phyloP scores from a whole-genome alignment of 2,888 invertebrate species.

The Hirtodrosophila confusa region DNA sequence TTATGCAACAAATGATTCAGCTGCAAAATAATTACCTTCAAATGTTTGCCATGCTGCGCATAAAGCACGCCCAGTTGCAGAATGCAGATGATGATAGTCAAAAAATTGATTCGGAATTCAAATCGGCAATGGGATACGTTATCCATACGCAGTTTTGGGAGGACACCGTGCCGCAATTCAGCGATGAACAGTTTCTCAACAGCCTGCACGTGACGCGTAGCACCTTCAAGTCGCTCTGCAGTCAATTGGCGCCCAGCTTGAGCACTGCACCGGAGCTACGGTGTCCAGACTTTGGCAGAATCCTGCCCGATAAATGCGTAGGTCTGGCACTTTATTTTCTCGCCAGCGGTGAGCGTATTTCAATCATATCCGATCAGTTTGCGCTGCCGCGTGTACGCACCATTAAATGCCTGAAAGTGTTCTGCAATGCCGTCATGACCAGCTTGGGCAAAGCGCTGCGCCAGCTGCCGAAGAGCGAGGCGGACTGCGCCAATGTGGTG shows the following conservation, averaged over 20 bases:
- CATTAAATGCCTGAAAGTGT: conserved; percentile 78
- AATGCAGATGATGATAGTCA: background rate
- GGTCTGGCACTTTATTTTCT: conserved; percentile 80
- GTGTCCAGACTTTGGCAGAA: conserved; percentile 5
- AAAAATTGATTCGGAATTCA: background rate
- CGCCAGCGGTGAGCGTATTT: conserved; percentile 79
- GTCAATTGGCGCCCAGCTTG: conserved; percentile 56
- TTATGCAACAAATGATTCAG: conserved; percentile 76
- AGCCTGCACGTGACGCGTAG: conserved; percentile 77
- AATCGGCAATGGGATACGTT: background rate
- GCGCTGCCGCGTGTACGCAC: conserved; percentile 73
- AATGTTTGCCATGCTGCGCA: conserved; percentile 58
- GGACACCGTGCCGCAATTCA: conserved; percentile 50
- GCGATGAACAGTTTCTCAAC: conserved; percentile 74
- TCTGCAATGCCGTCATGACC: conserved; percentile 76
- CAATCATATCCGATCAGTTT: conserved; percentile 75
- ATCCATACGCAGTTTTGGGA: conserved; percentile 45
- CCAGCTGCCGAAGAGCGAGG: conserved; percentile 68
- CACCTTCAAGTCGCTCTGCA: conserved; percentile 76
- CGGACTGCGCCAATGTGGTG: conserved; percentile 71
- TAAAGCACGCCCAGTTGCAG: conserved; percentile 41
- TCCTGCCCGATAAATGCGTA: conserved; percentile 77
- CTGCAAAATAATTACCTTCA: conserved; percentile 77
- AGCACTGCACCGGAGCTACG: conserved; percentile 33
- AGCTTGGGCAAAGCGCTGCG: conserved; percentile 68